Conservation (phyloP, 2,888 invertebrate genomes). For the Endotricha flammealis region DNA sequence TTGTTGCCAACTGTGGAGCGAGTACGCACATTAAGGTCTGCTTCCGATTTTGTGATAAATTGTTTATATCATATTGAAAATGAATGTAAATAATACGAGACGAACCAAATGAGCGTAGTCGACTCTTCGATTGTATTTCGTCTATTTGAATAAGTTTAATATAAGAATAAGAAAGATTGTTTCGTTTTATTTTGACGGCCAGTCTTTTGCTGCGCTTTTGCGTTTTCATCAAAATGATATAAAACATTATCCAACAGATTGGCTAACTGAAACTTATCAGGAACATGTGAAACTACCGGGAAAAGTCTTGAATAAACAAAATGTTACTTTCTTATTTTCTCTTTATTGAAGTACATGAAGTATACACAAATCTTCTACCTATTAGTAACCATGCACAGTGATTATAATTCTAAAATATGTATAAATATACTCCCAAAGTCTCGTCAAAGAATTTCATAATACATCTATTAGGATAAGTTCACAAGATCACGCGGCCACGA, state of each 20-base stretch:
- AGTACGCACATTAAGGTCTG: conserved; percentile 10
- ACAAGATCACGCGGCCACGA: too few relatives aligned
- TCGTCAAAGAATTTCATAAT: conserved; percentile 24
- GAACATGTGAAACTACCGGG: too few relatives aligned
- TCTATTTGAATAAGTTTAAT: conserved; percentile 18
- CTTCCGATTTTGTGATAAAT: conserved; percentile 9
- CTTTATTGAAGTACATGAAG: conserved; percentile 53
- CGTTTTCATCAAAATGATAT: too few relatives aligned
- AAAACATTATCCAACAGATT: too few relatives aligned
- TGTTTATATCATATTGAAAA: conserved; percentile 19
- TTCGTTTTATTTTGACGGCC: conserved; percentile 4
- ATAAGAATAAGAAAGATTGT: conserved; percentile 12
- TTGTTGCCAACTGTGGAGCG: conserved; percentile 40
- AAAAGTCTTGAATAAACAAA: background rate
- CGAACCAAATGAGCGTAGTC: conserved; percentile 12
- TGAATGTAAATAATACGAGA: conserved; percentile 11
- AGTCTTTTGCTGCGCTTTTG: too few relatives aligned
- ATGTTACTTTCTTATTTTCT: conserved; percentile 21
- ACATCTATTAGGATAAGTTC: too few relatives aligned
- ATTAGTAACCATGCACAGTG: conserved; percentile 54
- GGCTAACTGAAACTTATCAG: too few relatives aligned
- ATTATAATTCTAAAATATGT: conserved; percentile 30
- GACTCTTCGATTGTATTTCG: conserved; percentile 14
- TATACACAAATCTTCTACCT: conserved; percentile 46
- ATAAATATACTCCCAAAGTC: conserved; percentile 29